Base-by-base conservation (phyloP, 2,113 vertebrate genomes). In the Microtus richardsoni region DNA sequence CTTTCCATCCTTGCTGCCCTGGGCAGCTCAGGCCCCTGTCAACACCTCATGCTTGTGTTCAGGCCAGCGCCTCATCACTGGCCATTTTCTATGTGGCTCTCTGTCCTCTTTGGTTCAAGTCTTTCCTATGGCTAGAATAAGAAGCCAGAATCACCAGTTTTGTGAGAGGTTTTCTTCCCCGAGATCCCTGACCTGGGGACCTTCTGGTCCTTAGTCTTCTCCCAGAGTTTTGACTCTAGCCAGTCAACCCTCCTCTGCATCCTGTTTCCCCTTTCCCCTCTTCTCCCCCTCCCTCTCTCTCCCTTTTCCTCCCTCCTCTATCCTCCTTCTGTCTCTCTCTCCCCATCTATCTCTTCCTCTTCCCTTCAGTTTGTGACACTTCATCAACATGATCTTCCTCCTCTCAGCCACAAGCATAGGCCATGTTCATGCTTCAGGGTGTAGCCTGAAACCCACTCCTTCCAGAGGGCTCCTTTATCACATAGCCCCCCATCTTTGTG, bases 1-100 rank as follows among this genome's bases (percentile, higher is more conserved):
- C 93, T 98, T 98, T 96, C 97, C 96, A 91, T 93, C 60, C 36
- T 4, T 26, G n/a, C 39, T 39, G 58, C 92, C 36, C 84, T 2
- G 66, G 28, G 89, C 71, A 58, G 74, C 87, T 54, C 79, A 28
- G 89, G 90, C 75, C 30, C 44, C 84, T 96, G 86, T 96, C 94
- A 80, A 30, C 92, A 94, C 95, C 91, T 94, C 52, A 0, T 7
- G 52, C 21, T 44, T 62, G 30, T 60, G 30, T 82, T 73, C 58
- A 86, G 28, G 77, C 90, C 95, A 78, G 85, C 0, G 24, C 33
- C 91, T 92, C 75, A 47, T 58, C 17, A 21, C 80, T 52, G 75
- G 96, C 64, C 47, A 14, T 88, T 66, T 58, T 74, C 47, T 36
- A 3, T 90, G 39, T 39, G 4, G 6, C 17, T 78, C 79, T 74